Conservation (phyloP, 2,797 vertebrate species). For the Percopsis omiscomaycus region DNA sequence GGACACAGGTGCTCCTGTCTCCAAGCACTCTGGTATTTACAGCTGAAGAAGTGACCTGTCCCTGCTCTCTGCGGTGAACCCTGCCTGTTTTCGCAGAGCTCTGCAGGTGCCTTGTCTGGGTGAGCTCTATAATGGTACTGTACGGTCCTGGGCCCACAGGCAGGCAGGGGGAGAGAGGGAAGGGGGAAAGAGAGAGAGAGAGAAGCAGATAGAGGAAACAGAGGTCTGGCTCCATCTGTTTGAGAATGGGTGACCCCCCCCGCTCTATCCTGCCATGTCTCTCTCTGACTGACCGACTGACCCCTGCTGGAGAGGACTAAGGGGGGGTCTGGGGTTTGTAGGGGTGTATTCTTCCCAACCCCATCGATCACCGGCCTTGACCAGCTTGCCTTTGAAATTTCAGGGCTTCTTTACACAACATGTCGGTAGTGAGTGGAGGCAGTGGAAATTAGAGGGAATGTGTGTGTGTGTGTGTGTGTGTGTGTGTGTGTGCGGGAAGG, state of each 20-base stretch:
- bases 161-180: slow-evolving; percentile 29
- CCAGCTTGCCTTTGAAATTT: slow-evolving; percentile 61
- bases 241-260: slow-evolving; percentile 48
- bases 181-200: not conserved
- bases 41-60: slow-evolving; percentile 34
- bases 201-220: slow-evolving; percentile 61
- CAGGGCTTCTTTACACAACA: slow-evolving; percentile 49
- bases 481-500: not conserved
- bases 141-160: slow-evolving; percentile 14
- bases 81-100: slow-evolving; percentile 48
- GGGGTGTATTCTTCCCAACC: slow-evolving; percentile 44
- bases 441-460: slow-evolving; percentile 17
- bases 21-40: slow-evolving; percentile 42
- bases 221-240: slow-evolving; percentile 79
- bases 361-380: slow-evolving; percentile 64
- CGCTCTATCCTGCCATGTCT: slow-evolving; percentile 52
- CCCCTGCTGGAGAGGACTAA: slow-evolving; percentile 29
- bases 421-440: slow-evolving; percentile 14
- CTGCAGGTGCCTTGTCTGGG: slow-evolving; percentile 61
- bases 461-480: slow-evolving; percentile 4
- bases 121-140: slow-evolving; percentile 18
- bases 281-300: slow-evolving; percentile 42
- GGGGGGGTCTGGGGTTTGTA: slow-evolving; percentile 27
- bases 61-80: slow-evolving; percentile 36
- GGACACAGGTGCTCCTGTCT: slow-evolving; percentile 44